Evolutionary conservation across 2,797 vertebrate genomes (phyloP), one percentile per base, ranked within the genome.

Genomic region (Pangasius krempfi): DNA sequence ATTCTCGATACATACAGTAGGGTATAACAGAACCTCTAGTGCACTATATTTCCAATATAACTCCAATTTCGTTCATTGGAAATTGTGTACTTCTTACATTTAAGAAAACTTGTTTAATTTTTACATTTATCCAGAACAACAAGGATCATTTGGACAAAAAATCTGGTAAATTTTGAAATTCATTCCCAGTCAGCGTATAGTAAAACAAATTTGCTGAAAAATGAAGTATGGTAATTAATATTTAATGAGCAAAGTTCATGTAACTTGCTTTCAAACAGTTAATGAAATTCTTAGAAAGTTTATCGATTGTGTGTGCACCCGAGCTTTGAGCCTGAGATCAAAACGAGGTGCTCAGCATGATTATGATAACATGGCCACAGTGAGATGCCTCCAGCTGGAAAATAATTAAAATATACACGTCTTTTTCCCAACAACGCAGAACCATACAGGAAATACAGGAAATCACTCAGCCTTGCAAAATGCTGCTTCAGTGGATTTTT

Each of bases 371-470:
- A 93, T 86, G 33, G 83, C 91, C 72, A 47, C 44, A 25, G 18
- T 0, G 33, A 40, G 68, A 47, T 13, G 8, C 90, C 95, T 85
- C 88, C 82, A 92, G 95, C 93, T 4, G 93, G 93, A 91, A 95
- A 95, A 96, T 95, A 95, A 96, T 96, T 96, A 95, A 95, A 95
- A 96, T 60, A 83, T 83, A 47, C 91, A 92, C 90, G 94, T 95
- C 94, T 44, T 10, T 93, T 93, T 95, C 56, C 89, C 92, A 64
- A 20, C 0, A 16, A 40, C 60, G 88, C 86, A 68, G 44, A 94
- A 94, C 93, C 86, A n/a, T n/a, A n/a, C n/a, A n/a, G n/a, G n/a
- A n/a, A n/a, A 92, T 91, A 92, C 92, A 91, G 92, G 85, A 86
- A 93, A 93, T 87, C 86, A 90, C 27, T 87, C 30, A 91, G 87